A percentile compares a stretch with the other conserved stretches of the same genome.
Conservation (phyloP, 1,140 invertebrate genomes). For the Hylaeus volcanicus region DNA sequence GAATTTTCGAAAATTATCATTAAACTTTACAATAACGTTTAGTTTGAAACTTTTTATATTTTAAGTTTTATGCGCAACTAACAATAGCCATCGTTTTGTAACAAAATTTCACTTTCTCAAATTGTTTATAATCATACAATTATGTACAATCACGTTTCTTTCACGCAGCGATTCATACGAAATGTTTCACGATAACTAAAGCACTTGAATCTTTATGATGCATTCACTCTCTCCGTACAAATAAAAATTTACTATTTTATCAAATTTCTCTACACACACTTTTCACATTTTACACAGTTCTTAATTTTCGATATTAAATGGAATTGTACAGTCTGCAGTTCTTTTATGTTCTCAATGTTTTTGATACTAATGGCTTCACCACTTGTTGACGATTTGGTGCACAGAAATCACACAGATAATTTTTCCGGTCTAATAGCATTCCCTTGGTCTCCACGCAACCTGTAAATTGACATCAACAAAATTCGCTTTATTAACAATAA, state of each 20-base stretch:
- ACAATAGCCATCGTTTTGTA: constrained; percentile 4
- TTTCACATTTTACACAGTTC: constrained; percentile 49
- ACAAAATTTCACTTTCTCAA: constrained; percentile 42
- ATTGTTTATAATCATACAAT: constrained; percentile 33
- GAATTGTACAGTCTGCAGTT: constrained; percentile 12
- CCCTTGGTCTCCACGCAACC: constrained; percentile 79
- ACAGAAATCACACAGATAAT: constrained; percentile 78
- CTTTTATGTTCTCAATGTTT: constrained; percentile 70
- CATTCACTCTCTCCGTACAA: constrained; percentile 27
- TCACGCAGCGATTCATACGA: constrained; percentile 10
- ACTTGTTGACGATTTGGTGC: constrained; percentile 69
- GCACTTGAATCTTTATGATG: constrained; percentile 15
- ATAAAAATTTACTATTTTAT: constrained; percentile 46
- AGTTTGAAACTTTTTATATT: constrained; percentile 10
- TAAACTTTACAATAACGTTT: neutral
- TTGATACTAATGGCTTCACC: constrained; percentile 72
- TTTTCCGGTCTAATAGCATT: constrained; percentile 74
- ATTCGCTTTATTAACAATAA: neutral
- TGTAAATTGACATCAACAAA: constrained; percentile 53
- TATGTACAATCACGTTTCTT: constrained; percentile 45
- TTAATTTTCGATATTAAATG: neutral
- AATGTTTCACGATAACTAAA: constrained; percentile 38
- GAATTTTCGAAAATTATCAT: neutral
- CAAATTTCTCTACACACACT: constrained; percentile 29
- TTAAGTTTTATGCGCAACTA: constrained; percentile 1